Conservation (phyloP, 1,140 invertebrate species). For the Plodia interpunctella region DNA sequence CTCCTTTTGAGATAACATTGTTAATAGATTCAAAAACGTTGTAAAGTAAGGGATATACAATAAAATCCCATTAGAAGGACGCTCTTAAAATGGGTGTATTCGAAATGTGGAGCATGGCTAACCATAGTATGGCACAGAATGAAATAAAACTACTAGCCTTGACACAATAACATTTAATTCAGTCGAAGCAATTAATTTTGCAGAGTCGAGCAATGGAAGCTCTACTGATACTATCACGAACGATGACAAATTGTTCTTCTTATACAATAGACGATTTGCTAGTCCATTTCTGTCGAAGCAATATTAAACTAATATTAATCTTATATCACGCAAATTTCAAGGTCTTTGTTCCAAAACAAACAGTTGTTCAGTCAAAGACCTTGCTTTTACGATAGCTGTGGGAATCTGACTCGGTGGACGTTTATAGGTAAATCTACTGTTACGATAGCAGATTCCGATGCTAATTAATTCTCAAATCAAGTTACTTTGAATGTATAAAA, state of each 20-base stretch:
- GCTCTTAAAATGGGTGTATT: conserved; percentile 19
- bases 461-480: conserved; percentile 38
- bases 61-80: conserved; percentile 14
- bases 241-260: conserved; percentile 40
- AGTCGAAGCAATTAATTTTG: conserved; percentile 55
- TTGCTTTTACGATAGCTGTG: conserved; percentile 21
- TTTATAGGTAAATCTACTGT: conserved; percentile 22
- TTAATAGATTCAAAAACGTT: not conserved
- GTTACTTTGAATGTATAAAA: conserved; percentile 36
- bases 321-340: conserved; percentile 8
- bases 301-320: conserved; percentile 14
- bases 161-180: conserved; percentile 70
- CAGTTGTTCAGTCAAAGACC: conserved; percentile 12
- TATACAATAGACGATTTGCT: conserved; percentile 16
- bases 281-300: conserved; percentile 13
- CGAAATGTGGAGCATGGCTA: conserved; percentile 32
- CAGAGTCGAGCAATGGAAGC: conserved; percentile 36
- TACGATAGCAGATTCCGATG: conserved; percentile 28
- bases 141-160: conserved; percentile 49
- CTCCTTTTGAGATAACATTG: not conserved
- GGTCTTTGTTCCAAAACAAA: conserved; percentile 3
- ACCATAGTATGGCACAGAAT: conserved; percentile 36
- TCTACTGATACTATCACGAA: conserved; percentile 47
- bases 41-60: conserved; percentile 9
- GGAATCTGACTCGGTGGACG: conserved; percentile 20